These are phyloP conservation scores for Centropus unirufus DNA, from an alignment of 2,113 vertebrate genomes.

Conservation along the genomic window DNA sequence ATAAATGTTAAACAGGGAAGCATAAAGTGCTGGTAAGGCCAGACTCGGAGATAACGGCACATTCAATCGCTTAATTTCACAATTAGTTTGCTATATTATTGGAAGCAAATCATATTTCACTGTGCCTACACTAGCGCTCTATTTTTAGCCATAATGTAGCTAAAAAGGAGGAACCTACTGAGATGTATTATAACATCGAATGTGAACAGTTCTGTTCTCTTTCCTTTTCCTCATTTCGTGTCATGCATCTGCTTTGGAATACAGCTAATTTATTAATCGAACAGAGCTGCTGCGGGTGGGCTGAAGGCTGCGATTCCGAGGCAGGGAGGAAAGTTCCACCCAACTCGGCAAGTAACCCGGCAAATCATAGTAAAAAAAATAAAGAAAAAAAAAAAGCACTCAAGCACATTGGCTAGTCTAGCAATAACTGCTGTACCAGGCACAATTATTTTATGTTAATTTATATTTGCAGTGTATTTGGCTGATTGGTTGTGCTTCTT, in stretches of 20 bases:
- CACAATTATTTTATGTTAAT: neutral
- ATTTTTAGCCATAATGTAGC: slow-evolving; percentile 77
- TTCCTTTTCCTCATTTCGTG: neutral
- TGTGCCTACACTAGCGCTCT: slow-evolving; percentile 73
- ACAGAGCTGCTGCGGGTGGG: accelerated
- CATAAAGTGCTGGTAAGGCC: slow-evolving; percentile 48
- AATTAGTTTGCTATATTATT: slow-evolving; percentile 76
- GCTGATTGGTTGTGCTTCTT: neutral
- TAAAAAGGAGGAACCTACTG: slow-evolving; percentile 59
- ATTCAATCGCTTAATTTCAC: slow-evolving; percentile 70
- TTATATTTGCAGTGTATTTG: neutral
- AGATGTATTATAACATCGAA: slow-evolving; percentile 57
- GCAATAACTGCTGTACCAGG: neutral
- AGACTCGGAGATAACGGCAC: slow-evolving; percentile 46
- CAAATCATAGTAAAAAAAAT: neutral
- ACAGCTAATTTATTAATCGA: slow-evolving; percentile 4
- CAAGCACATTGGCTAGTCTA: neutral
- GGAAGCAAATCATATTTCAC: slow-evolving; percentile 78
- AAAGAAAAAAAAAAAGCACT: neutral
- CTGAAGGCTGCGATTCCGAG: neutral
- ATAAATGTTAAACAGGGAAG: slow-evolving; percentile 53
- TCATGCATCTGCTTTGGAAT: slow-evolving; percentile 23
- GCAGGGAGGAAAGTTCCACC: slow-evolving; percentile 16
- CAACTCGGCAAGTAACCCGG: neutral
- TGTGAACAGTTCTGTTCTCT: slow-evolving; percentile 28